Evolutionary conservation across 2,113 vertebrate species (phyloP).

Genomic region (Nymphicus hollandicus): DNA sequence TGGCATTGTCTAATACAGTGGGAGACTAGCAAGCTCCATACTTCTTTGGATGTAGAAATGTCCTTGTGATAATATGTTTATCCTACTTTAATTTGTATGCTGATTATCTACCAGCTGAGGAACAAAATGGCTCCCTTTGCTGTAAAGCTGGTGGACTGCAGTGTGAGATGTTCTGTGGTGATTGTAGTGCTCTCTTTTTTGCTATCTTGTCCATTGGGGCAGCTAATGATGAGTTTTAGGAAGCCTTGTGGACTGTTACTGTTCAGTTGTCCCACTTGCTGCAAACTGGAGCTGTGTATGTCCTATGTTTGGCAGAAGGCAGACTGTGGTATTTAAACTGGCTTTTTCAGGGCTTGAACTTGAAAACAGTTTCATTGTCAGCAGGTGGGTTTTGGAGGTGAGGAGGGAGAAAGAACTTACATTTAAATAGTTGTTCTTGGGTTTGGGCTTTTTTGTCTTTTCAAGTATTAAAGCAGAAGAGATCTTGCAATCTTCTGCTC

Average conservation of each 20-base stretch:
- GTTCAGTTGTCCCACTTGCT: not conserved
- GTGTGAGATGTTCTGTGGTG: not conserved
- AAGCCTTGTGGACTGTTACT: not conserved
- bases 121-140: not conserved
- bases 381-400: not conserved
- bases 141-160: not conserved
- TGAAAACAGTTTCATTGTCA: not conserved
- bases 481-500: not conserved
- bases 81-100: not conserved
- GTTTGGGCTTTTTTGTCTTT: not conserved
- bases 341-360: not conserved
- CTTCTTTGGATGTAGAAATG: not conserved
- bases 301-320: not conserved
- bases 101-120: not conserved
- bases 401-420: not conserved
- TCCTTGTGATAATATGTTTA: not conserved
- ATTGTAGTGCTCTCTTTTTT: not conserved
- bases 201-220: not conserved
- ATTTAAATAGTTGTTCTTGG: not conserved
- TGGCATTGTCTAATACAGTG: not conserved
- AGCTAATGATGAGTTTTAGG: not conserved
- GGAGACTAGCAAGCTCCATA: not conserved
- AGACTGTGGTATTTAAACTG: not conserved
- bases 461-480: not conserved
- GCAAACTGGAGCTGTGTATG: not conserved